Conservation (phyloP, 2,113 vertebrate genomes). For the Larimichthys polyactis region DNA sequence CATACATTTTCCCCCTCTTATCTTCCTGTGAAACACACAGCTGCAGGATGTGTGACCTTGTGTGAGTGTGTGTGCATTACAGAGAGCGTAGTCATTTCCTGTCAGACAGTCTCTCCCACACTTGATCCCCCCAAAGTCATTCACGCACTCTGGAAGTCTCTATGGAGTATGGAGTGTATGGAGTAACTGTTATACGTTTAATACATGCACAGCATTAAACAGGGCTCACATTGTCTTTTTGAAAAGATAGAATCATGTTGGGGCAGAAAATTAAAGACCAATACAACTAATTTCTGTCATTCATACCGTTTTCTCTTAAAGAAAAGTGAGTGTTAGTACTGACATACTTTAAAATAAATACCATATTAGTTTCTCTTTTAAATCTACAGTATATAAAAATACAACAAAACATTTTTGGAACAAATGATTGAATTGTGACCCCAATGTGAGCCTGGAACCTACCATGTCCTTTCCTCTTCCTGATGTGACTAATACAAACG, state of each 20-base stretch:
- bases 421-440: too few species aligned
- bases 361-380: background rate
- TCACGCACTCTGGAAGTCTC: background rate
- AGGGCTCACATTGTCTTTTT: background rate
- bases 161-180: background rate
- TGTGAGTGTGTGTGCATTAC: constrained; percentile 18
- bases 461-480: too few species aligned
- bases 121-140: constrained; percentile 23
- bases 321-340: background rate
- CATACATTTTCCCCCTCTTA: background rate
- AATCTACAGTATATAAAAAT: background rate
- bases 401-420: background rate
- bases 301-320: background rate
- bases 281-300: background rate
- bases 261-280: background rate
- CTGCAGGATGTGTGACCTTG: constrained; percentile 50
- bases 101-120: constrained; percentile 46
- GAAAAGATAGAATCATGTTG: background rate
- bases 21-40: constrained; percentile 54
- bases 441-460: too few species aligned
- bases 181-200: background rate
- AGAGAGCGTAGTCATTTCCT: constrained; percentile 69
- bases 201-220: background rate
- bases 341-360: background rate
- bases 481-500: too few species aligned